Evolutionary conservation across 2,113 vertebrate genomes (phyloP).

Genomic region (Salvelinus alpinus): DNA sequence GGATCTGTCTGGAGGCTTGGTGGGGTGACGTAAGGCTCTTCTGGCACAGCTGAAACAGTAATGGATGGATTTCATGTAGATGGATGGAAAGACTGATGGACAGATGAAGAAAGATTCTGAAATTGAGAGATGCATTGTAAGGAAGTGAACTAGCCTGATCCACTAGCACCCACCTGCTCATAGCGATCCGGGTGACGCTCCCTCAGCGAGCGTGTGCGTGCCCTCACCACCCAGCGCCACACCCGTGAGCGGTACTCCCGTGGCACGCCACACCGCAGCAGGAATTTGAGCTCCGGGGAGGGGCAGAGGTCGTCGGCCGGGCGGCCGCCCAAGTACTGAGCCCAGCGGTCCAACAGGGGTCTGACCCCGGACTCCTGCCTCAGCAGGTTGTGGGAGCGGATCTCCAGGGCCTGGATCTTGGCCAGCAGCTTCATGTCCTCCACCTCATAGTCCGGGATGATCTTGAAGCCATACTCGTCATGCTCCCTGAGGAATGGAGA

Average conservation of each 20-base stretch:
- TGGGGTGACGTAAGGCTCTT: constrained; percentile 74
- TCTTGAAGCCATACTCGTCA: constrained; percentile 91
- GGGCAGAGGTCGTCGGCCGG: constrained; percentile 65
- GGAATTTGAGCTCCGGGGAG: constrained; percentile 78
- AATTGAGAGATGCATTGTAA: background rate
- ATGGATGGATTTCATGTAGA: background rate
- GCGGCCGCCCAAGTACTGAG: constrained; percentile 73
- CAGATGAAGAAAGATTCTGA: background rate
- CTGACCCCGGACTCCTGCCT: constrained; percentile 76
- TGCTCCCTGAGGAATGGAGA: constrained; percentile 74
- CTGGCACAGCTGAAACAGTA: constrained; percentile 66
- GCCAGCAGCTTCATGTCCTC: constrained; percentile 89
- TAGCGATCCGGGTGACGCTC: constrained; percentile 73
- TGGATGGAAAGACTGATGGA: background rate
- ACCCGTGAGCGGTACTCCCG: constrained; percentile 78
- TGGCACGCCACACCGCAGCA: constrained; percentile 85
- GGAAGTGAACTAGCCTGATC: background rate
- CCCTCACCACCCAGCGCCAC: constrained; percentile 83
- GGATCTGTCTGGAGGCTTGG: constrained; percentile 87
- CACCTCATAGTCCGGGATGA: constrained; percentile 86
- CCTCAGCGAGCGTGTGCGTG: constrained; percentile 62
- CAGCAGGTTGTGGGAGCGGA: constrained; percentile 84
- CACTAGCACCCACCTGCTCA: constrained; percentile 51
- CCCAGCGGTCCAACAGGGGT: constrained; percentile 81
- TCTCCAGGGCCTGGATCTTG: constrained; percentile 91